Evolutionary conservation across 1,140 invertebrate genomes (phyloP), one percentile per base, ranked within the genome.

Genomic region (Philaenus spumarius): DNA sequence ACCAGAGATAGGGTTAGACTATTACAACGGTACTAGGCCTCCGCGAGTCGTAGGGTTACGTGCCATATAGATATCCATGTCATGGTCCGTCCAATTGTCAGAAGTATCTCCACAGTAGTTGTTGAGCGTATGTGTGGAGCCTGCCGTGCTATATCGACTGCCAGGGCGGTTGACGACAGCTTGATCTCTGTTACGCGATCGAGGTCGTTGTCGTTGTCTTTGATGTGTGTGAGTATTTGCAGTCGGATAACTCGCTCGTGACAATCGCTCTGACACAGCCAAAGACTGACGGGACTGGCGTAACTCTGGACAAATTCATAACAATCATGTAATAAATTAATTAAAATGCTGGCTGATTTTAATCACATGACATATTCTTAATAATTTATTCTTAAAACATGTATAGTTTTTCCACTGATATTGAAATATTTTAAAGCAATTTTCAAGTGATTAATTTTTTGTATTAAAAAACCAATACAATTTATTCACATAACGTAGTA

Each of bases 31-130:
- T 65, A 93, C 88, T 60, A 92, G 75, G 56, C 87, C 87, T 65
- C 87, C 86, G 66, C 90, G 81, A 40, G 89, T 85, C 14, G 90
- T 93, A 52, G 89, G 85, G 75, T 94, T 94, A 66, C 91, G 80
- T 53, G 90, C 86, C 82, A 93, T 92, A 73, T 95, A 95, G 66
- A 95, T 93, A 64, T 95, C 92, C 86, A 94, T 92, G 70, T 95
- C 92, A 70, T 95, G 90, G 72, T 95, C 93, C 51, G 92, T 95
- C 91, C 91, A 95, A 70, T 93, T 93, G 70, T 93, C 87, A 37
- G 86, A 86, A 67, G 87, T 91, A 68, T 93, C 90, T 17, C 67
- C 67, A 69, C 86, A 85, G 70, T 89, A 90, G 73, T 90, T 86
- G 64, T 89, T 90, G 43, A 91, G 75, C 5, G 87, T 90, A 65